Evolutionary conservation across 2,797 vertebrate genomes (phyloP).

Genomic region (Falco cherrug): DNA sequence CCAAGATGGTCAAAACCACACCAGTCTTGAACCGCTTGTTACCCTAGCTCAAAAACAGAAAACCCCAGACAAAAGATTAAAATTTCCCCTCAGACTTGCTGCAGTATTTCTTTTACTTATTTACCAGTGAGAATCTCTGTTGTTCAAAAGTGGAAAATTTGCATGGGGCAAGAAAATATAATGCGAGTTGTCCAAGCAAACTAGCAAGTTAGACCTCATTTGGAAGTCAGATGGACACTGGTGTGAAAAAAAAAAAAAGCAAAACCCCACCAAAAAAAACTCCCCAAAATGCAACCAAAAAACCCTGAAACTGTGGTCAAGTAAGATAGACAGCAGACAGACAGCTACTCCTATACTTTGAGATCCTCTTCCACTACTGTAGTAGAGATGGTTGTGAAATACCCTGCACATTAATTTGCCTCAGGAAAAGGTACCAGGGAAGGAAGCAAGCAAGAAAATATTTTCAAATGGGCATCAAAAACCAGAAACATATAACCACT

Average conservation of each 20-base stretch:
- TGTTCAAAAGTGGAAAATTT: neutral
- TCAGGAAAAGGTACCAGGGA: neutral
- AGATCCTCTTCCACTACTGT: neutral
- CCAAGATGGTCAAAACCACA: neutral
- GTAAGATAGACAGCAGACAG: neutral
- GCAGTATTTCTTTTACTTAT: neutral
- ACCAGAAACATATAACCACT: neutral
- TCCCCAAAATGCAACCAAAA: neutral
- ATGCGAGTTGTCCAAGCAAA: neutral
- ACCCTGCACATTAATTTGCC: neutral
- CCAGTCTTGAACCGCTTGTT: neutral
- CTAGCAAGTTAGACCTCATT: neutral
- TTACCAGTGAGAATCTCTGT: neutral
- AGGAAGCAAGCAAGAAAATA: neutral
- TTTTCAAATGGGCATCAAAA: neutral
- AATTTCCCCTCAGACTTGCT: neutral
- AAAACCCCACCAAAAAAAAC: neutral
- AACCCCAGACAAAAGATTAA: neutral
- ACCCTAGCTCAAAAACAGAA: neutral
- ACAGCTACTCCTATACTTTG: neutral
- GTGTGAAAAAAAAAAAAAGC: neutral
- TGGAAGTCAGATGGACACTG: neutral
- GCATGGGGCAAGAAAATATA: neutral
- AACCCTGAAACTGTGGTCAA: neutral
- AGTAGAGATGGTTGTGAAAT: neutral